phyloP scores from a whole-genome alignment of 64 coral and sea anemone species.

The Hydrozoanthus tunicans region DNA sequence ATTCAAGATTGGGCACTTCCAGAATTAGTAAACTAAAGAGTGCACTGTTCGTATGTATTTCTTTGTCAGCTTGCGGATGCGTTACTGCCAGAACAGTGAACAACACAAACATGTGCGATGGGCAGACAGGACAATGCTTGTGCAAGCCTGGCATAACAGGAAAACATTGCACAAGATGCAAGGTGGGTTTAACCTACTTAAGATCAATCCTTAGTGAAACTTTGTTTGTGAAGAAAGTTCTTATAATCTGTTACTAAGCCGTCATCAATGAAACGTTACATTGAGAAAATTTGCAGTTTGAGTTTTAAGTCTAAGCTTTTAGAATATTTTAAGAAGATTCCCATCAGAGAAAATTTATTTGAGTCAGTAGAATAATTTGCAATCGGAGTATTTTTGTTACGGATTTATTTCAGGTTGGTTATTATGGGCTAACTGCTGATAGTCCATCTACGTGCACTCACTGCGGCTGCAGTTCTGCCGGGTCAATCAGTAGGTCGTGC shows the following conservation, averaged over 20 bases:
- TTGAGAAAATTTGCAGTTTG: too few relatives aligned
- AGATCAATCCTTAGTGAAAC: neutral
- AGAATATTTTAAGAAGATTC: too few relatives aligned
- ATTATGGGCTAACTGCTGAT: slow-evolving; percentile 70
- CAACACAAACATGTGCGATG: slow-evolving; percentile 67
- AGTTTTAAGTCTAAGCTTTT: too few relatives aligned
- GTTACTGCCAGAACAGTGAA: slow-evolving; percentile 63
- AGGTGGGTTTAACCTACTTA: slow-evolving; percentile 39
- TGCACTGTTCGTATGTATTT: neutral
- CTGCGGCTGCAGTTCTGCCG: slow-evolving; percentile 77
- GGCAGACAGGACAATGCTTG: slow-evolving; percentile 65
- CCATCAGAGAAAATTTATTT: too few relatives aligned
- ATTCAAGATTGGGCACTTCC: too few relatives aligned
- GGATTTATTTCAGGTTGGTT: slow-evolving; percentile 65
- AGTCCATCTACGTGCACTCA: slow-evolving; percentile 64
- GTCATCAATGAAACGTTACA: too few relatives aligned
- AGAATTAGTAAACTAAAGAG: too few relatives aligned
- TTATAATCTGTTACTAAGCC: too few relatives aligned
- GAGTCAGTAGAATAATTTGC: too few relatives aligned
- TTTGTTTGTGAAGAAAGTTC: too few relatives aligned
- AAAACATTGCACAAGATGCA: slow-evolving; percentile 71
- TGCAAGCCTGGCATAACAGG: slow-evolving; percentile 77
- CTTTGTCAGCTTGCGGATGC: slow-evolving; percentile 55
- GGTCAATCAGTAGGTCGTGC: slow-evolving; percentile 79
- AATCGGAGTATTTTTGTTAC: too few relatives aligned